Evolutionary conservation across 2,113 vertebrate species (phyloP).

Genomic region (Indri indri): DNA sequence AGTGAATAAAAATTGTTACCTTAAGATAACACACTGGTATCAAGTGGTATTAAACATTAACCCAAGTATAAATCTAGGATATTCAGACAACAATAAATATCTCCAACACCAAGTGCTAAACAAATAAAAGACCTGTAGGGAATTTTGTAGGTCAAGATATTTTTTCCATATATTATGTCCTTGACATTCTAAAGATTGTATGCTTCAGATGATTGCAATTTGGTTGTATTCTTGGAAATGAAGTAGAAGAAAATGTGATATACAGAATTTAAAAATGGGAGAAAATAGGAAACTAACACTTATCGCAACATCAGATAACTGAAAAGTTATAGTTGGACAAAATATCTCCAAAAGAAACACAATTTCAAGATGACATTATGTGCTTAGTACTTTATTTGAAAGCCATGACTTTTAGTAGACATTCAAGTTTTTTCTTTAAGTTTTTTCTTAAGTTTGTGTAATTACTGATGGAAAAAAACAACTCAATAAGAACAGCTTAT

Average conservation of each 20-base stretch:
- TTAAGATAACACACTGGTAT: background rate
- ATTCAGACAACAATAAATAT: background rate
- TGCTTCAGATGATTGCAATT: background rate
- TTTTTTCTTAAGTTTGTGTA: background rate
- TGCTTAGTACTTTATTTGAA: background rate
- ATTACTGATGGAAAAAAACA: background rate
- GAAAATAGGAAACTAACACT: background rate
- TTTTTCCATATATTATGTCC: background rate
- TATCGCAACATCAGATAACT: background rate
- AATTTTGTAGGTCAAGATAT: constrained; percentile 2
- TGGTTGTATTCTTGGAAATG: background rate
- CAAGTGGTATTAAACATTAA: background rate
- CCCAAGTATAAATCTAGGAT: background rate
- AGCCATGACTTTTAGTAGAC: background rate
- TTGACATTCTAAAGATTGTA: constrained; percentile 9
- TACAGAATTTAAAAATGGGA: background rate
- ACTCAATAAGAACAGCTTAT: background rate
- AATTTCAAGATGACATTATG: background rate
- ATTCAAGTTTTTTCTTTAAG: background rate
- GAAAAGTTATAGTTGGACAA: background rate
- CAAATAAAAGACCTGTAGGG: background rate
- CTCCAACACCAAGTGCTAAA: background rate
- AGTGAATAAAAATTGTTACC: background rate
- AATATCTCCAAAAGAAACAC: background rate
- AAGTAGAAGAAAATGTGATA: background rate